Percentiles rank a stretch among this genome's conserved stretches.
phyloP scores from a whole-genome alignment of 1,140 invertebrate species.

The Cepaea nemoralis region DNA sequence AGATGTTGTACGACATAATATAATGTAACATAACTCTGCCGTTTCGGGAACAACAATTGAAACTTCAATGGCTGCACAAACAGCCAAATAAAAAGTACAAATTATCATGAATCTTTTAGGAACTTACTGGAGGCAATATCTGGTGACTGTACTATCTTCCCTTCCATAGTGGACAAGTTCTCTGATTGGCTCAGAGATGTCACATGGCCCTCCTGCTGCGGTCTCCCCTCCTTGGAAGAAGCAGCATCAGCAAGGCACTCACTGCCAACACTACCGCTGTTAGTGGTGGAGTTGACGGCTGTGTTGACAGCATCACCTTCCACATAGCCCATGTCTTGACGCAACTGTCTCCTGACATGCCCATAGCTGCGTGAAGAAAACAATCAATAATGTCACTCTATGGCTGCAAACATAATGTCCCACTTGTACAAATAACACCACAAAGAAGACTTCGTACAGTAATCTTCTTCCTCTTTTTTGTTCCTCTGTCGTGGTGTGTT shows the following conservation, averaged over 20 bases:
- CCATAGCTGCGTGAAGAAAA: constrained; percentile 52
- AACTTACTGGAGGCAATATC: constrained; percentile 38
- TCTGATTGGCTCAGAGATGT: constrained; percentile 33
- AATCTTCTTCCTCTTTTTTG: no score
- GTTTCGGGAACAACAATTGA: no score
- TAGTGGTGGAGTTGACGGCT: constrained; percentile 13
- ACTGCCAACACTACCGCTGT: constrained; percentile 39
- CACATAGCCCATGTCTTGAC: constrained; percentile 54
- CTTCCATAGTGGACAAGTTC: background rate
- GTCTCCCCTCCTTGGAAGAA: background rate
- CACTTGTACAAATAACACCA: no score
- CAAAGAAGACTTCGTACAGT: no score
- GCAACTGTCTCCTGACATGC: constrained; percentile 56
- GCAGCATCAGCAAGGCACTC: background rate
- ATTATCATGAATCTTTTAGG: background rate
- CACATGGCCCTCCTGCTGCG: constrained; percentile 38
- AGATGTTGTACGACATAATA: no score
- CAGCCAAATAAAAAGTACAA: no score
- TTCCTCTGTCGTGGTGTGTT: no score
- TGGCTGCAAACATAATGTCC: no score
- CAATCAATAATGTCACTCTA: no score
- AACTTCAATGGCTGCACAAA: no score
- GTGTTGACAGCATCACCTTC: constrained; percentile 44
- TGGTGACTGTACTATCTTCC: constrained; percentile 31
- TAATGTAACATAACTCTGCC: no score